A percentile compares a stretch with the other conserved stretches of the same genome.
Conservation (phyloP, 1,140 invertebrate species). For the Philopotamus ludificatus region DNA sequence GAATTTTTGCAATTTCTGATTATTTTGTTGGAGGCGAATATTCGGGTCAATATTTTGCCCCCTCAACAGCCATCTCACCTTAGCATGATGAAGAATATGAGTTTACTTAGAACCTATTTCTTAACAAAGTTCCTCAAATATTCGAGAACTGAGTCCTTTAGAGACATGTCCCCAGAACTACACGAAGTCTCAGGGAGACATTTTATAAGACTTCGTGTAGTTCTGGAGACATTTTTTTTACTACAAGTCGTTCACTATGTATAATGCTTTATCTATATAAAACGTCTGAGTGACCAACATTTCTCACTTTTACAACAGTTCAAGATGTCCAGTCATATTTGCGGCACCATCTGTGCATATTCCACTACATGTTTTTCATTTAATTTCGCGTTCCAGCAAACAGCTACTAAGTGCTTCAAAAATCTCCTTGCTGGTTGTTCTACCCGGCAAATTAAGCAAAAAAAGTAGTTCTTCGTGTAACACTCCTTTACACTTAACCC, state of each 20-base stretch:
- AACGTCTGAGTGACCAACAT: conserved; percentile 16
- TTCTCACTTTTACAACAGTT: conserved; percentile 14
- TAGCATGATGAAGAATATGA: no score
- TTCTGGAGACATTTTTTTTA: conserved; percentile 5
- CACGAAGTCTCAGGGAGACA: not conserved
- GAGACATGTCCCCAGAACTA: no score
- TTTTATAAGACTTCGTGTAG: not conserved
- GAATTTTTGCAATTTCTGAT: no score
- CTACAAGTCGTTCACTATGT: not conserved
- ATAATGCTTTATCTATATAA: conserved; percentile 9
- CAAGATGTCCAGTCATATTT: conserved; percentile 9
- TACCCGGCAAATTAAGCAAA: conserved; percentile 7
- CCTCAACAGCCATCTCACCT: no score
- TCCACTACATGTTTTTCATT: conserved; percentile 1
- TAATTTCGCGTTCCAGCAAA: not conserved
- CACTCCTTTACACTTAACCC: not conserved
- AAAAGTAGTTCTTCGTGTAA: not conserved
- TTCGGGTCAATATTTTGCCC: no score
- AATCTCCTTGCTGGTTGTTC: conserved; percentile 2
- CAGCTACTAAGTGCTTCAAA: conserved; percentile 7
- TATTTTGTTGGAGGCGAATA: no score
- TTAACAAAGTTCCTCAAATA: no score
- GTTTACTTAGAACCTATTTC: no score
- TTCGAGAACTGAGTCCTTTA: no score
- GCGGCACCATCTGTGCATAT: conserved; percentile 1